phyloP scores from a whole-genome alignment of 2,113 vertebrate species.

The Halcyon malimbica region DNA sequence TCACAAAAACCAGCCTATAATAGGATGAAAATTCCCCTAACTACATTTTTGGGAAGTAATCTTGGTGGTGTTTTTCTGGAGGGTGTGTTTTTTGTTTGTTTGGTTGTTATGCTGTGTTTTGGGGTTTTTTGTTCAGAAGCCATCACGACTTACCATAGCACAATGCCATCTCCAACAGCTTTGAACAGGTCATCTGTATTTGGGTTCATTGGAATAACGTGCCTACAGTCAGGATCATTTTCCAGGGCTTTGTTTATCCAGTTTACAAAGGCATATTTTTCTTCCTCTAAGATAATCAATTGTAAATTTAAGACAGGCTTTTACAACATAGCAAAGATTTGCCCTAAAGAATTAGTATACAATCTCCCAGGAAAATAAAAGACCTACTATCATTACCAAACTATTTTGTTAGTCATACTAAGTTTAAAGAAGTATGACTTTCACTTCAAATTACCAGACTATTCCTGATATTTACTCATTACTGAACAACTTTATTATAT shows the following conservation, averaged over 20 bases:
- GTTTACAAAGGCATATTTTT: constrained; percentile 93
- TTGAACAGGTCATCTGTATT: constrained; percentile 87
- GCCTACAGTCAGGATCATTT: constrained; percentile 85
- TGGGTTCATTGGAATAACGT: constrained; percentile 89
- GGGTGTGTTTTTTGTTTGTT: neutral
- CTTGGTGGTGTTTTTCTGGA: neutral
- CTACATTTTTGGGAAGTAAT: neutral
- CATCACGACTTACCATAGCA: constrained; percentile 86
- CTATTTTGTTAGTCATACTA: neutral
- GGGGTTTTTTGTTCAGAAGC: neutral
- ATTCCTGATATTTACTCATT: neutral
- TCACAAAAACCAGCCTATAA: neutral
- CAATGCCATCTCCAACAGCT: constrained; percentile 87
- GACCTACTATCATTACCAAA: neutral
- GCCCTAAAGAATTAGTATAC: neutral
- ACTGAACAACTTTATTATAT: neutral
- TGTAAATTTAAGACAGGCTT: neutral
- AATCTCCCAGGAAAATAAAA: neutral
- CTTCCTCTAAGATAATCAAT: constrained; percentile 83
- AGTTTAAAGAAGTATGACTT: neutral
- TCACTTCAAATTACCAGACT: neutral
- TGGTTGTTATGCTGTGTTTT: neutral
- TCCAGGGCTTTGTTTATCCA: constrained; percentile 93
- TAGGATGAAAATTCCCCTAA: neutral
- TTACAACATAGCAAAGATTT: neutral